Evolutionary conservation across 2,888 invertebrate species (phyloP).

Genomic region (Mythimna lalbum): DNA sequence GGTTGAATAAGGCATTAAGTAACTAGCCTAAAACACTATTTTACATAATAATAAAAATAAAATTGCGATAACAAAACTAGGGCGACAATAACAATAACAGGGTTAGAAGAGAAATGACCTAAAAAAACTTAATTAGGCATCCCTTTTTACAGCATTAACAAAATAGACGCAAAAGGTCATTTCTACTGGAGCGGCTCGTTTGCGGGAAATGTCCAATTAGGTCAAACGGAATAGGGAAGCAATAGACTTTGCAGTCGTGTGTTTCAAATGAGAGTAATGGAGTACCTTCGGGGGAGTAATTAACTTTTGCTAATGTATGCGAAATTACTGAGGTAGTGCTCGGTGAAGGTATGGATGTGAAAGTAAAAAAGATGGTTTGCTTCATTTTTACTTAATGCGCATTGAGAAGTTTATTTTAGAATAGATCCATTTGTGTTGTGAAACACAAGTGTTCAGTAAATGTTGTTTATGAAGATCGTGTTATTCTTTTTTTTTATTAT

Average conservation of each 20-base stretch:
- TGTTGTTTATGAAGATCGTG: neutral
- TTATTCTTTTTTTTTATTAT: too few species aligned
- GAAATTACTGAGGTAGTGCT: neutral
- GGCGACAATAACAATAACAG: constrained; percentile 46
- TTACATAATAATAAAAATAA: constrained; percentile 37
- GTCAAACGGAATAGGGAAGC: constrained; percentile 39
- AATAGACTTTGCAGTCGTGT: constrained; percentile 29
- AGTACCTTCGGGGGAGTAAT: constrained; percentile 3
- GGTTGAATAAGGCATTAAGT: constrained; percentile 17
- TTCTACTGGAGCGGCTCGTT: constrained; percentile 29
- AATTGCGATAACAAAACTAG: constrained; percentile 46
- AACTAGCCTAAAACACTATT: constrained; percentile 23
- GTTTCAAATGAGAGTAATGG: constrained; percentile 33
- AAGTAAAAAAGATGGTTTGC: neutral
- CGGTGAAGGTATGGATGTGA: neutral
- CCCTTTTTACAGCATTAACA: constrained; percentile 58
- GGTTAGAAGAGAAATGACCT: constrained; percentile 61
- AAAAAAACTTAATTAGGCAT: constrained; percentile 62
- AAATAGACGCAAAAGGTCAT: constrained; percentile 54
- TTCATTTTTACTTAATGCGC: neutral
- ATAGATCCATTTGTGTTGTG: neutral
- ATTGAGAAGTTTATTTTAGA: too few species aligned
- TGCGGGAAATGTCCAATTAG: constrained; percentile 49
- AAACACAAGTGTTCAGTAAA: neutral
- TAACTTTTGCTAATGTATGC: constrained; percentile 16